phyloP scores from a whole-genome alignment of 2,888 invertebrate species.

The Siphlonurus alternatus region DNA sequence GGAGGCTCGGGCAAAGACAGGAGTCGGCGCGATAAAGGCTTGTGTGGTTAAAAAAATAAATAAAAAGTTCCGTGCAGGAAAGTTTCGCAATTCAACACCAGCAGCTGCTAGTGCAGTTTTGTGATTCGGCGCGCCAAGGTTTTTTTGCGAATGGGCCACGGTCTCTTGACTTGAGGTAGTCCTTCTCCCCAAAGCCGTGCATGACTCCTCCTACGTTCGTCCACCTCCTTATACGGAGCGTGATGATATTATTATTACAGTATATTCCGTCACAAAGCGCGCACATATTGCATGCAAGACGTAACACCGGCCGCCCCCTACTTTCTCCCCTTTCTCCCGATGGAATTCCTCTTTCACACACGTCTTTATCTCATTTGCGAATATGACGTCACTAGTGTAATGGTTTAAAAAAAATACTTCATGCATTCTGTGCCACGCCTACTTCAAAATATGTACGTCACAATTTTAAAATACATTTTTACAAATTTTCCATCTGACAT shows the following conservation, averaged over 20 bases:
- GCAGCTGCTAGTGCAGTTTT: background rate
- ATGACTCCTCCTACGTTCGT: background rate
- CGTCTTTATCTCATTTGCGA: no score
- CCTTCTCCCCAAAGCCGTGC: background rate
- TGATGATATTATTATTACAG: background rate
- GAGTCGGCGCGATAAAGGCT: no score
- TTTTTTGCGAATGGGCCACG: constrained; percentile 1
- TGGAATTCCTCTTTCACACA: no score
- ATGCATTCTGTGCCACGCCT: no score
- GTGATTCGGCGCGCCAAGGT: background rate
- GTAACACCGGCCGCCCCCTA: background rate
- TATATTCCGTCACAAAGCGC: no score
- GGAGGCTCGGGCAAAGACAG: no score
- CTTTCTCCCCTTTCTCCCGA: background rate
- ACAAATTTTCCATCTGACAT: no score
- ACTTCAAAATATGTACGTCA: no score
- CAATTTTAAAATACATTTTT: no score
- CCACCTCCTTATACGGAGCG: background rate
- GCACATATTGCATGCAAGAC: background rate
- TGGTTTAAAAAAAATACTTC: no score
- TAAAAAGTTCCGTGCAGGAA: background rate
- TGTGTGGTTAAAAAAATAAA: no score
- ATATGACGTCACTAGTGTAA: no score
- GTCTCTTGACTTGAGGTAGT: background rate
- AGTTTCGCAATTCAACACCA: background rate